phyloP scores from a whole-genome alignment of 2,113 vertebrate species.

The Echinops telfairi region DNA sequence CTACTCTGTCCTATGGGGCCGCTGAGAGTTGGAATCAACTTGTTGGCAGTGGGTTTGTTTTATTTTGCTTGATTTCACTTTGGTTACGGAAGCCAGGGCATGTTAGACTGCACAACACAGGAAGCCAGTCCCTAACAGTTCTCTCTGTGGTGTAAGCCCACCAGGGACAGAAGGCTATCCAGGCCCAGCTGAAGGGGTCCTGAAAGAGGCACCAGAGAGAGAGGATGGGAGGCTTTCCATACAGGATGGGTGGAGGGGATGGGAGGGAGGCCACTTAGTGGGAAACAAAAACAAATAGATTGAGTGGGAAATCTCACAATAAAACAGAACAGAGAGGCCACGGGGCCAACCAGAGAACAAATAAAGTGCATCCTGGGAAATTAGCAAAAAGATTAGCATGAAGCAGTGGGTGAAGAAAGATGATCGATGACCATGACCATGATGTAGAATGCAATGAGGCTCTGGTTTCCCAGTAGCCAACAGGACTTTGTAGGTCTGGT shows the following conservation, averaged over 20 bases:
- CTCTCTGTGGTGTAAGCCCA: neutral
- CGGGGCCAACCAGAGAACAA: neutral
- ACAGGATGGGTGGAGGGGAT: conserved; percentile 49
- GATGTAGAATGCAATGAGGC: neutral
- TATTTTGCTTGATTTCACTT: neutral
- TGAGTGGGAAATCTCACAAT: neutral
- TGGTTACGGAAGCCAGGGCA: neutral
- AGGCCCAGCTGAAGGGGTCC: neutral
- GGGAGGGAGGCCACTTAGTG: conserved; percentile 28
- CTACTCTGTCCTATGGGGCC: neutral
- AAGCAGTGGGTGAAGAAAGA: neutral
- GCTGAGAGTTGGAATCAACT: neutral
- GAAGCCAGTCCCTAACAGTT: neutral
- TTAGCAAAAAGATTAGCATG: neutral
- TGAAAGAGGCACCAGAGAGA: conserved; percentile 1
- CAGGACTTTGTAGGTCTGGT: neutral
- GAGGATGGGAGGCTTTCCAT: conserved; percentile 37
- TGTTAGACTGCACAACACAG: neutral
- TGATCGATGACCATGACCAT: neutral
- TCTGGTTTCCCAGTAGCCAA: neutral
- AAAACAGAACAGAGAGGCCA: neutral
- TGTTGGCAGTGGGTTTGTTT: neutral
- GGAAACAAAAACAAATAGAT: conserved; percentile 53
- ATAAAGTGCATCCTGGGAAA: neutral
- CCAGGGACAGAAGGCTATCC: neutral